Base-by-base conservation (phyloP, 2,888 invertebrate genomes). In the Oeneis ivallda region DNA sequence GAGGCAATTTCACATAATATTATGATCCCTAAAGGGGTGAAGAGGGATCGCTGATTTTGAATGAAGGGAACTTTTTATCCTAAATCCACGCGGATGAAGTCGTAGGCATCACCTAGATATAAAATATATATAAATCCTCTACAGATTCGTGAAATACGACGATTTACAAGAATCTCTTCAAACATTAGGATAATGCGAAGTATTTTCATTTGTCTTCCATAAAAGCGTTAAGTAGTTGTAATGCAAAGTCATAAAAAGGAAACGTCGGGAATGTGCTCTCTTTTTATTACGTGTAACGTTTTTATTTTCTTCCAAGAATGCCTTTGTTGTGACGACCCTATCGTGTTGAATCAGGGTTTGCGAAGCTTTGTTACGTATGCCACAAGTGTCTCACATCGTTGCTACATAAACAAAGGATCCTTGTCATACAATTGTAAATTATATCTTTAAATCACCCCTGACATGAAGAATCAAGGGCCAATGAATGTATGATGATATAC, bases 201-300 rank as follows among this genome's bases (percentile, higher is more conserved):
- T 32, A 34, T 60, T 60, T 60, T 60, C 19, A 49, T 60, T 49
- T 60, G 49, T 60, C 49, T 37, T 11, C 19, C 59, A 49, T 49
- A 47, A 60, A 45, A 60, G 49, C 49, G 37, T 60, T 49, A 49
- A 49, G 59, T 60, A 60, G 59, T 60, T 49, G 49, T 60, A 60
- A 60, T 49, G 59, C 19, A 37, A 49, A 37, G 17, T 13, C 37
- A 60, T 59, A 60, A 60, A 56, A 49, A 37, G 37, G 34, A 49
- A 37, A 60, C 37, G 34, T 39, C 59, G 59, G 15, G 39, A 45
- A 62, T 41, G 50, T 43, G 32, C 54, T 54, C 45, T 54, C 45
- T 45, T 62, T 62, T 45, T 62, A 53, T 45, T 47, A 62, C 54
- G 43, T 54, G 54, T 62, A 54, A 45, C 54, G 34, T 62, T 62